Evolutionary conservation across 2,113 vertebrate species (phyloP).

Genomic region (Coregonus clupeaformis): DNA sequence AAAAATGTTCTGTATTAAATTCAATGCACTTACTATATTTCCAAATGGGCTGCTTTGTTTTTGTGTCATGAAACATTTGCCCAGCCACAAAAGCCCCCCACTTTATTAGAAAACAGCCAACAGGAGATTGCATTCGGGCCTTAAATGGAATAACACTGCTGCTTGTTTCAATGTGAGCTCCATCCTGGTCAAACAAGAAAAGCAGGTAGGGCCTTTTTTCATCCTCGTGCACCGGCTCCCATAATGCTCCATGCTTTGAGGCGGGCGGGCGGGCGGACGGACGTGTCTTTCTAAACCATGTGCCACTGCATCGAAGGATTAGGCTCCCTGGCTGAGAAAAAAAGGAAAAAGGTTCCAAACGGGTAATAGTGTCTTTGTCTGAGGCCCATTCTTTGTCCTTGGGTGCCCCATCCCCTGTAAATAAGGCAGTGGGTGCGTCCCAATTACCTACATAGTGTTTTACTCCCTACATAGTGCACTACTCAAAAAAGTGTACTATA

Average conservation of each 20-base stretch:
- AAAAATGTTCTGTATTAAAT: slow-evolving; percentile 35
- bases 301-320: slow-evolving; percentile 43
- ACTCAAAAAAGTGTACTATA: too few species aligned
- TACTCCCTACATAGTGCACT: too few species aligned
- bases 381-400: slow-evolving; percentile 66
- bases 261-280: slow-evolving; percentile 35
- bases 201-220: slow-evolving; percentile 21
- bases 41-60: slow-evolving; percentile 48
- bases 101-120: slow-evolving; percentile 50
- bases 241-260: slow-evolving; percentile 49
- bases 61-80: slow-evolving; percentile 51
- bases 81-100: slow-evolving; percentile 42
- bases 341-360: slow-evolving; percentile 49
- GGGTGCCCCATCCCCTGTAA: slow-evolving; percentile 58
- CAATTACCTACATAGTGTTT: too few species aligned
- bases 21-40: slow-evolving; percentile 40
- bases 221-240: slow-evolving; percentile 37
- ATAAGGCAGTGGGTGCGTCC: slow-evolving; percentile 40
- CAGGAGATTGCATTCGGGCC: slow-evolving; percentile 42
- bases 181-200: slow-evolving; percentile 38
- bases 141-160: slow-evolving; percentile 53
- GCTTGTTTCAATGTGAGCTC: slow-evolving; percentile 50
- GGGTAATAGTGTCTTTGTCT: slow-evolving; percentile 68
- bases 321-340: slow-evolving; percentile 52
- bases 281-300: slow-evolving; percentile 37